These are phyloP conservation scores for Pelochelys cantorii DNA, from an alignment of 2,797 vertebrate genomes.

Conservation along the genomic window DNA sequence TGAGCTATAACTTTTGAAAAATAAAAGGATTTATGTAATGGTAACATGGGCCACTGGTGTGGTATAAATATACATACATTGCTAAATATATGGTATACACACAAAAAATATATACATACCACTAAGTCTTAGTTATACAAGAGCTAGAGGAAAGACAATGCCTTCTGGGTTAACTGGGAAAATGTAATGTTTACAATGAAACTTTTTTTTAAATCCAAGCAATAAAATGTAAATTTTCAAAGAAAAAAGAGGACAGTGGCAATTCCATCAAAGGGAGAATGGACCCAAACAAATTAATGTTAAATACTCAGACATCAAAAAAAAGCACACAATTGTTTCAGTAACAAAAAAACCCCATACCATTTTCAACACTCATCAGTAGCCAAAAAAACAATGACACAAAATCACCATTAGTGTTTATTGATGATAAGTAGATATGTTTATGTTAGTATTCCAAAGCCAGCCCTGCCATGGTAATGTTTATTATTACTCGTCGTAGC, in stretches of 20 bases:
- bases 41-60: constrained; percentile 48
- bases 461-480: constrained; percentile 58
- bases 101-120: constrained; percentile 54
- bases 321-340: constrained; percentile 55
- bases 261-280: constrained; percentile 53
- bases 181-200: constrained; percentile 81
- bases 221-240: constrained; percentile 59
- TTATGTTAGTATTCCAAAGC: constrained; percentile 73
- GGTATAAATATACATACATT: constrained; percentile 68
- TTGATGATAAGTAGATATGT: constrained; percentile 71
- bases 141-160: constrained; percentile 72
- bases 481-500: constrained; percentile 75
- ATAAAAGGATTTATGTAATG: constrained; percentile 66
- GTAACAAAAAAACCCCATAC: constrained; percentile 14
- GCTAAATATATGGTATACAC: constrained; percentile 54
- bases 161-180: constrained; percentile 77
- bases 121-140: constrained; percentile 69
- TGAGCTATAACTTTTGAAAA: constrained; percentile 62
- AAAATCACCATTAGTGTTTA: constrained; percentile 73
- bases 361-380: constrained; percentile 72
- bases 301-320: constrained; percentile 56
- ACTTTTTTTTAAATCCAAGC: constrained; percentile 61
- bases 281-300: constrained; percentile 67
- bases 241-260: constrained; percentile 32
- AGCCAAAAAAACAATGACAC: constrained; percentile 55